These are phyloP conservation scores for Spea hammondii DNA, from an alignment of 2,797 vertebrate genomes.

Conservation along the genomic window DNA sequence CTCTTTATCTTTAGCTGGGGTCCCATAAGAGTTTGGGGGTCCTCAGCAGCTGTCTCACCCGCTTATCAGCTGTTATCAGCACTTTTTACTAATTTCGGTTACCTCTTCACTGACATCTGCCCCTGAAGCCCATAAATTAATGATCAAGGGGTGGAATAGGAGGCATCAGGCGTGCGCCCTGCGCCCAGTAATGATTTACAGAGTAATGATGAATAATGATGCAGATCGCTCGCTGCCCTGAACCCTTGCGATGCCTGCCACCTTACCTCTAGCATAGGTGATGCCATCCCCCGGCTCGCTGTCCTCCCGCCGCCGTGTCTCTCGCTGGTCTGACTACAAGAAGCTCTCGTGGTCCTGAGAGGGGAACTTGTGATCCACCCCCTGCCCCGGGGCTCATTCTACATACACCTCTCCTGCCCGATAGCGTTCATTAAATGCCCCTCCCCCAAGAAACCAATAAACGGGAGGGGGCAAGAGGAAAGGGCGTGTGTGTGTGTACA, in stretches of 20 bases:
- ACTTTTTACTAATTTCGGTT: no score
- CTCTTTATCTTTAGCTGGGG: no score
- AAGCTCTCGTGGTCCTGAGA: slow-evolving; percentile 32
- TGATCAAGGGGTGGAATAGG: no score
- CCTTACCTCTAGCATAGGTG: slow-evolving; percentile 47
- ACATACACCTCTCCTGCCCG: slow-evolving; percentile 39
- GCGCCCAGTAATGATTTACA: no score
- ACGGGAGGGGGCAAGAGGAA: slow-evolving; percentile 26
- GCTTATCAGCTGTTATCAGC: no score
- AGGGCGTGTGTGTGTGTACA: slow-evolving; percentile 30
- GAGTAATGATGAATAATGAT: no score
- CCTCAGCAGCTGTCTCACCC: no score
- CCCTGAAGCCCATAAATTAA: no score
- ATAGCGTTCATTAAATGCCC: slow-evolving; percentile 17
- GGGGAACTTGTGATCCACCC: slow-evolving; percentile 35
- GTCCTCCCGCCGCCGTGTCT: background rate
- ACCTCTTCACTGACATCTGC: no score
- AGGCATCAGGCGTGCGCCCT: no score
- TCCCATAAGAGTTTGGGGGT: no score
- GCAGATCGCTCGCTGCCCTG: no score
- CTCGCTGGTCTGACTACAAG: slow-evolving; percentile 8
- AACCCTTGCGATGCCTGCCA: background rate
- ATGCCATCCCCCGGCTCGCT: slow-evolving; percentile 38
- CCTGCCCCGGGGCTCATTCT: slow-evolving; percentile 42
- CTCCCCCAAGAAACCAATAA: slow-evolving; percentile 39